phyloP scores from a whole-genome alignment of 2,888 invertebrate species.

The Xestia sexstrigata region DNA sequence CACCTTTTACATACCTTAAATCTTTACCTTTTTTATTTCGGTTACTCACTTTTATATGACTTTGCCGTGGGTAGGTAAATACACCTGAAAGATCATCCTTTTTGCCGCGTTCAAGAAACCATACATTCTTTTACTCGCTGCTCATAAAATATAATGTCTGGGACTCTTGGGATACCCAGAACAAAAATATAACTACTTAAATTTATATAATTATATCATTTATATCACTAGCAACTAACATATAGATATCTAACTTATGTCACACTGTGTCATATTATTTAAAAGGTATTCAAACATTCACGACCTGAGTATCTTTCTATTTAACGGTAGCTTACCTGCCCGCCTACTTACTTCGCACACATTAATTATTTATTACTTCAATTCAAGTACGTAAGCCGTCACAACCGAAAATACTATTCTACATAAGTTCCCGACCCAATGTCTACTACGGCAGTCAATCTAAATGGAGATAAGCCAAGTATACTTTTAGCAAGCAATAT shows the following conservation, averaged over 20 bases:
- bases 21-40: conserved; percentile 12
- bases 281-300: conserved; percentile 38
- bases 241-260: conserved; percentile 14
- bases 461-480: not conserved
- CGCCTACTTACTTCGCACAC: not conserved
- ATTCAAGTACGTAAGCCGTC: not conserved
- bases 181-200: conserved; percentile 15
- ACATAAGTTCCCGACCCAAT: not conserved
- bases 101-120: not conserved
- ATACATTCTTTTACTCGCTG: not conserved
- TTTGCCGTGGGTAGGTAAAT: not conserved
- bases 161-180: not conserved
- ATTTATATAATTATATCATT: not conserved
- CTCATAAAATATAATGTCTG: conserved; percentile 6
- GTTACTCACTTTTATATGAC: not conserved
- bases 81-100: conserved; percentile 2
- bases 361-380: not conserved
- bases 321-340: not conserved
- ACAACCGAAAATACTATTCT: not conserved
- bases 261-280: conserved; percentile 20
- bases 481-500: not conserved
- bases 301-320: conserved; percentile 16
- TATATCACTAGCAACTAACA: not conserved
- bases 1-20: conserved; percentile 9
- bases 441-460: not conserved